These are phyloP conservation scores for Cryptocephalus moraei DNA, from an alignment of 2,888 invertebrate genomes.

Conservation along the genomic window DNA sequence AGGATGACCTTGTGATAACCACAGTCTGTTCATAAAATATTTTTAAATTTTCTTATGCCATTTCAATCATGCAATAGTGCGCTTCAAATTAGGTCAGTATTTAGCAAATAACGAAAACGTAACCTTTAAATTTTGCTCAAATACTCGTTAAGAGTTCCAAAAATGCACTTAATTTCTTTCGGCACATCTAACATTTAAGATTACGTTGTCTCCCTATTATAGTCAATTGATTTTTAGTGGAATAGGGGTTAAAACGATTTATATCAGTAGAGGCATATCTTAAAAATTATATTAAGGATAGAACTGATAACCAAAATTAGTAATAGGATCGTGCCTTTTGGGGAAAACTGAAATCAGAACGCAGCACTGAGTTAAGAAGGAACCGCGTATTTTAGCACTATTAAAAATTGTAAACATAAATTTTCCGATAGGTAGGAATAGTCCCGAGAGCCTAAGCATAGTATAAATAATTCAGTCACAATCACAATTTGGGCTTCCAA, in stretches of 20 bases:
- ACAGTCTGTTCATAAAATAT: no score
- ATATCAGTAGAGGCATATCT: constrained; percentile 28
- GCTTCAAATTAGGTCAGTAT: no score
- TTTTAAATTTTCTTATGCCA: no score
- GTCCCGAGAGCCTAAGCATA: constrained; percentile 13
- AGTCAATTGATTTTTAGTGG: constrained; percentile 22
- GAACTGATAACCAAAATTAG: constrained; percentile 15
- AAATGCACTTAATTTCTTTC: constrained; percentile 3
- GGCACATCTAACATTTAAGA: constrained; percentile 3
- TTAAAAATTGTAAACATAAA: neutral
- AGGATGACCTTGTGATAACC: no score
- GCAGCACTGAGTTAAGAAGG: no score
- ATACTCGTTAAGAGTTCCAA: no score
- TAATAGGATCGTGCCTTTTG: constrained; percentile 28
- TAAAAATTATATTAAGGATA: constrained; percentile 11
- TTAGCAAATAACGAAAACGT: no score
- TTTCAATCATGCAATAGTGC: no score
- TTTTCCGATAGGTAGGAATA: neutral
- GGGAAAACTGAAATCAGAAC: neutral
- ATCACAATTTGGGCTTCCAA: no score
- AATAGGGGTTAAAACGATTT: constrained; percentile 10
- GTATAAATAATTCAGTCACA: neutral
- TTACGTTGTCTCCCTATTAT: constrained; percentile 26
- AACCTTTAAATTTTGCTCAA: constrained; percentile 1
- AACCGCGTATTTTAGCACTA: no score